Conservation (phyloP, 1,140 invertebrate species). For the Ceratosolen fusciceps region DNA sequence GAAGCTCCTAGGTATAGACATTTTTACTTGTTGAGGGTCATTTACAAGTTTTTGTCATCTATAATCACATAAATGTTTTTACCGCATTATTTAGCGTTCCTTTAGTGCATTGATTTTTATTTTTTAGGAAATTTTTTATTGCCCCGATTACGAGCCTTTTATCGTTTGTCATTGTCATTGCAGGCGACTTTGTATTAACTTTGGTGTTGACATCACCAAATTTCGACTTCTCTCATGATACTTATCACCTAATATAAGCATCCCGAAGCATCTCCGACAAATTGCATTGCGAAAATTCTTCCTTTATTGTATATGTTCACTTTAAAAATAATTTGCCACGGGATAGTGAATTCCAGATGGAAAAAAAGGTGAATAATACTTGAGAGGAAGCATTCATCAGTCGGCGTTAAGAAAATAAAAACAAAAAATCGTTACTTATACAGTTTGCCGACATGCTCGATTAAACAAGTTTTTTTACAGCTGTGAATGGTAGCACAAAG, state of each 20-base stretch:
- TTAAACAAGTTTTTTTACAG: constrained; percentile 9
- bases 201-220: neutral
- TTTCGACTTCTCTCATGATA: neutral
- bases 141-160: neutral
- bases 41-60: neutral
- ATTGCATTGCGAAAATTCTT: neutral
- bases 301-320: no score
- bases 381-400: constrained; percentile 14
- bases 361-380: neutral
- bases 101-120: no score
- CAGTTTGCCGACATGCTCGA: constrained; percentile 3
- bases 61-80: neutral
- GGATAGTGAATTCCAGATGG: neutral
- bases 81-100: no score
- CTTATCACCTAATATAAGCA: neutral
- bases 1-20: no score
- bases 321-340: neutral
- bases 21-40: neutral
- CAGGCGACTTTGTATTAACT: neutral
- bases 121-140: neutral
- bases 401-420: neutral
- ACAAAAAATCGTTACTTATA: constrained; percentile 9
- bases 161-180: neutral
- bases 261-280: neutral
- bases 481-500: neutral